Evolutionary conservation across 2,797 vertebrate species (phyloP).

Genomic region (Helicolenus hilgendorfi): DNA sequence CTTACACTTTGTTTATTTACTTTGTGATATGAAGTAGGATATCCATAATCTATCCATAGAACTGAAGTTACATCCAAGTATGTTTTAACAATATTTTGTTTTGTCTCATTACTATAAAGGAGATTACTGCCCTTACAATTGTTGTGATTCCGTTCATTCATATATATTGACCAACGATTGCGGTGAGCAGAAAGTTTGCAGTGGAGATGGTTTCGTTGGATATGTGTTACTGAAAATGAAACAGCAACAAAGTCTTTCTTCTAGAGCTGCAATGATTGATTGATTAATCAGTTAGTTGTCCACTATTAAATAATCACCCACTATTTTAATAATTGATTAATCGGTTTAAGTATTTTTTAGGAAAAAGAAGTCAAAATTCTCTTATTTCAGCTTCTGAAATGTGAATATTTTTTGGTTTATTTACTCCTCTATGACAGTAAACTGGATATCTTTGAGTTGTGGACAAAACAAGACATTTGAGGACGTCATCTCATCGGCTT

Average conservation of each 20-base stretch:
- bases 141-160: background rate
- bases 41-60: background rate
- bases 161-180: background rate
- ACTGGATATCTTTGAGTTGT: no score
- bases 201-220: background rate
- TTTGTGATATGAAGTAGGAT: background rate
- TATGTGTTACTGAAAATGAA: background rate
- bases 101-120: background rate
- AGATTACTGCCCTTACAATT: background rate
- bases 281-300: no score
- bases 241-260: background rate
- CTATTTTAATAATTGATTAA: no score
- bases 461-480: no score
- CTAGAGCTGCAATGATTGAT: no score
- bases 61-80: background rate
- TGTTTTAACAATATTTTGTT: background rate
- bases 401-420: no score
- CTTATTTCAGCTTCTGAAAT: no score
- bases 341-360: no score
- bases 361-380: no score
- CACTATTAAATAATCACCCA: no score
- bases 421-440: no score
- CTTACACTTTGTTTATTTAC: background rate
- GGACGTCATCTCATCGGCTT: no score
- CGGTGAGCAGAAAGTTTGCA: background rate